phyloP scores from a whole-genome alignment of 2,113 vertebrate genomes.

The Aphyosemion australe region DNA sequence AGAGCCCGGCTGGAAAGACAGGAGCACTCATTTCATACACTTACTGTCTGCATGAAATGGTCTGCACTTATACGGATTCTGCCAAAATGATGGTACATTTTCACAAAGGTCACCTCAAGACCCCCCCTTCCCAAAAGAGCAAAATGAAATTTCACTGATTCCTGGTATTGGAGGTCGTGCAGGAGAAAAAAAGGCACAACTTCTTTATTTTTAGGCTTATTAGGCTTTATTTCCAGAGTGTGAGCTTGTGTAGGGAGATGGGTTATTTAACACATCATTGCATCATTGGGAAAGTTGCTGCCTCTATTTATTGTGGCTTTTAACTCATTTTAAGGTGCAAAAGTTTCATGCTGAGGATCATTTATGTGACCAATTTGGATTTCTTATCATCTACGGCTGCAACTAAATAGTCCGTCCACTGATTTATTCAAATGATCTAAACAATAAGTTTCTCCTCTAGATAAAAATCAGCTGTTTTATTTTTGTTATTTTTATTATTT shows the following conservation, averaged over 20 bases:
- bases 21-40: constrained; percentile 98
- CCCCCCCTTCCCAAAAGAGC: constrained; percentile 63
- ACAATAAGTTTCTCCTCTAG: too few relatives aligned
- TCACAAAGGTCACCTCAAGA: constrained; percentile 94
- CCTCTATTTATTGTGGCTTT: not conserved
- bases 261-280: not conserved
- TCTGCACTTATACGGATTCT: constrained; percentile 91
- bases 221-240: constrained; percentile 9
- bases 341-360: not conserved
- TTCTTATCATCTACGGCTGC: too few relatives aligned
- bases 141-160: constrained; percentile 91
- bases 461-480: too few relatives aligned
- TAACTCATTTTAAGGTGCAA: not conserved
- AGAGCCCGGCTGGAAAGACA: constrained; percentile 91
- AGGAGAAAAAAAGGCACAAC: constrained; percentile 24
- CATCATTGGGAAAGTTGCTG: not conserved
- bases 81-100: constrained; percentile 96
- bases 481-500: too few relatives aligned
- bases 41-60: constrained; percentile 99
- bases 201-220: constrained; percentile 12
- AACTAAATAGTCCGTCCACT: too few relatives aligned
- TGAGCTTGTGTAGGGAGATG: constrained; percentile 7
- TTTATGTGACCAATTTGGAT: not conserved
- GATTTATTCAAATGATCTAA: too few relatives aligned
- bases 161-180: constrained; percentile 87